A percentile compares a stretch with the other conserved stretches of the same genome.
phyloP scores from a whole-genome alignment of 92 coral and sea anemone species.

The Epizoanthus rinbou region DNA sequence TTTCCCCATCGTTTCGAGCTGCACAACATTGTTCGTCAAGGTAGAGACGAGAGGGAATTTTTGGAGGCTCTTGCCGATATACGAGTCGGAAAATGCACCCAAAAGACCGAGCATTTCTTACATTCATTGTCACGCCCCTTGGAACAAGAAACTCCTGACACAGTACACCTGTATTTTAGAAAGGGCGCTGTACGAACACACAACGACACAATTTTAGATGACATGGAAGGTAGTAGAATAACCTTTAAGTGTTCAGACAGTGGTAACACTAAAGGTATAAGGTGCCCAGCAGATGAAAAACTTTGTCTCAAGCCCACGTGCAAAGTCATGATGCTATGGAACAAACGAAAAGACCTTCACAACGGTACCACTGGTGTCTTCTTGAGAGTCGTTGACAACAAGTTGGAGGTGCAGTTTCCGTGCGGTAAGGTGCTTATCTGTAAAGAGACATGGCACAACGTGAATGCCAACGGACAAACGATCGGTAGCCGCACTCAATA shows the following conservation, averaged over 20 bases:
- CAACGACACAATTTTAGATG: background rate
- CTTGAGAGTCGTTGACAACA: background rate
- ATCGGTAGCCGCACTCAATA: too few species aligned
- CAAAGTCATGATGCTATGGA: conserved; percentile 16
- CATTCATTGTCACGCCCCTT: conserved; percentile 20
- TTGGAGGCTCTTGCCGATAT: conserved; percentile 18
- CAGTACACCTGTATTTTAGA: conserved; percentile 2
- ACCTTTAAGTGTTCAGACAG: background rate
- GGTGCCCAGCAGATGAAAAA: conserved; percentile 15
- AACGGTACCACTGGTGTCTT: conserved; percentile 1
- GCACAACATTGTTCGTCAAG: conserved; percentile 45
- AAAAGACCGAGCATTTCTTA: conserved; percentile 20
- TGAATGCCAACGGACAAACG: too few species aligned
- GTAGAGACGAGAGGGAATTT: background rate
- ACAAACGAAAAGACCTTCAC: background rate
- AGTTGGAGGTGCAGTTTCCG: conserved; percentile 13
- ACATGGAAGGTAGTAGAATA: background rate
- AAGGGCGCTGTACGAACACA: background rate
- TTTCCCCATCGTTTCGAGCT: conserved; percentile 55
- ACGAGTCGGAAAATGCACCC: conserved; percentile 19
- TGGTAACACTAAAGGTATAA: conserved; percentile 3
- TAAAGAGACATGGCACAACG: too few species aligned
- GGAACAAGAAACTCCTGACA: background rate
- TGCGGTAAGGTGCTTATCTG: too few species aligned
- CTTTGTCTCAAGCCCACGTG: background rate